Evolutionary conservation across 2,113 vertebrate species (phyloP).

Genomic region (Rhynchomys soricoides): DNA sequence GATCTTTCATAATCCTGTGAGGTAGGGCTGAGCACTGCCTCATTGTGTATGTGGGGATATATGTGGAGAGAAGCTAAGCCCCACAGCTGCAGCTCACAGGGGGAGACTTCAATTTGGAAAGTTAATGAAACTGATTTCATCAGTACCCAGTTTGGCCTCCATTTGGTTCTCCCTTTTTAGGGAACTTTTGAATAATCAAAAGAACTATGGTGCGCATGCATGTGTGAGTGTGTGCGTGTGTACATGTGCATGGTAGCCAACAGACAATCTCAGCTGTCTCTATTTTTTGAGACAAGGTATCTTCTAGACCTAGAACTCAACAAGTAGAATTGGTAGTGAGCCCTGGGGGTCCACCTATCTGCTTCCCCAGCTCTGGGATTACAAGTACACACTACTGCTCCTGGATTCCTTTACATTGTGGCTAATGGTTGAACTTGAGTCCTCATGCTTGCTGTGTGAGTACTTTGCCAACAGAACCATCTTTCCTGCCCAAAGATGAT

Average conservation of each 20-base stretch:
- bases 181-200: not conserved
- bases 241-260: not conserved
- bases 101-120: not conserved
- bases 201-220: not conserved
- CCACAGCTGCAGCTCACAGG: not conserved
- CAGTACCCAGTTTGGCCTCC: not conserved
- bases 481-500: not conserved
- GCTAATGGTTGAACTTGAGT: not conserved
- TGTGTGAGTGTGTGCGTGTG: not conserved
- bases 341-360: not conserved
- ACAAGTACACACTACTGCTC: not conserved
- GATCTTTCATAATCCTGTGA: not conserved
- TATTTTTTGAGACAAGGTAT: not conserved
- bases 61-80: not conserved
- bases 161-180: not conserved
- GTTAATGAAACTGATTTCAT: not conserved
- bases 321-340: not conserved
- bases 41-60: not conserved
- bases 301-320: not conserved
- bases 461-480: not conserved
- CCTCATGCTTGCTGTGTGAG: not conserved
- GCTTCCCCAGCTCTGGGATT: not conserved
- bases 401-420: not conserved
- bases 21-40: not conserved
- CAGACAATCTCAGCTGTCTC: not conserved